Evolutionary conservation across 1,140 invertebrate species (phyloP).

Genomic region (Brachionus asplanchnoidis): DNA sequence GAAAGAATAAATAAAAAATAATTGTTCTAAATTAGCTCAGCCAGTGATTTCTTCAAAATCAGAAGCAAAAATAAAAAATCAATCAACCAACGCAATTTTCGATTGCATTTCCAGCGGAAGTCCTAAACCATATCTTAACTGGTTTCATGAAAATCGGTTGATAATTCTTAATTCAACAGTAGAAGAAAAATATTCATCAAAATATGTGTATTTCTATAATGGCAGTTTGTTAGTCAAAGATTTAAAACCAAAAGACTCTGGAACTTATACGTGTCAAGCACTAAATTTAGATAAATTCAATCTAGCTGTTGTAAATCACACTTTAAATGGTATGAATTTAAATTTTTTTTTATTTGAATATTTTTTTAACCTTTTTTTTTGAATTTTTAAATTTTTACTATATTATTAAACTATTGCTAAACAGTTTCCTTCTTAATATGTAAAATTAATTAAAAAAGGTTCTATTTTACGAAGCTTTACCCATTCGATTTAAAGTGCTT

Average conservation of each 20-base stretch:
- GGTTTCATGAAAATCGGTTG: neutral
- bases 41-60: neutral
- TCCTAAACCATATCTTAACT: neutral
- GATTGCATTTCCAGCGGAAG: neutral
- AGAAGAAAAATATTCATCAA: neutral
- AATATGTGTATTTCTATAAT: neutral
- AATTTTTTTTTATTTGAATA: neutral
- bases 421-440: too few species aligned
- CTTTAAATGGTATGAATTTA: neutral
- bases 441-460: too few species aligned
- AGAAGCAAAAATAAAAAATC: neutral
- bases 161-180: neutral
- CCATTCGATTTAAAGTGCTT: too few species aligned
- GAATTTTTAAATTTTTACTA: too few species aligned
- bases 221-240: neutral
- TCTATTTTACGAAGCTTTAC: too few species aligned
- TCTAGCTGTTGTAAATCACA: slow-evolving; percentile 6
- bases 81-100: neutral
- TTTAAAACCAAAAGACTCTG: neutral
- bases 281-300: neutral
- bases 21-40: neutral
- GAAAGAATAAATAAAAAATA: neutral
- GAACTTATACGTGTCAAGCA: neutral
- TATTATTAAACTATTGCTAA: neutral
- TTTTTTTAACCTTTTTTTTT: neutral